Conservation (phyloP, 92 coral and sea anemone species). For the Hydrozoanthus gracilis region DNA sequence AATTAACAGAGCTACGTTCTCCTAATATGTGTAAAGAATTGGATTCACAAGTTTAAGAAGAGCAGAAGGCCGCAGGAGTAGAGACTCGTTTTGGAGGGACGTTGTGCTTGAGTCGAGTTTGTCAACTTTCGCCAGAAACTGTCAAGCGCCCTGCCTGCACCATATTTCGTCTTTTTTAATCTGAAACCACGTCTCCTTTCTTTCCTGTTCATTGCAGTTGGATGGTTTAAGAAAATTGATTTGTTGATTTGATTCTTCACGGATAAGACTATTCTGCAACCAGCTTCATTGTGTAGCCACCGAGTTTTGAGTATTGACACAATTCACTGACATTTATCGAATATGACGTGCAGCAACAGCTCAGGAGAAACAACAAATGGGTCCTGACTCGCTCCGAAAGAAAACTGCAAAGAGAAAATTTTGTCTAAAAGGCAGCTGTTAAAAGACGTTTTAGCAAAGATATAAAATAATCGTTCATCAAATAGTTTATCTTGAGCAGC, state of each 20-base stretch:
- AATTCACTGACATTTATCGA: not conserved
- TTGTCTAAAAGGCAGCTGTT: not conserved
- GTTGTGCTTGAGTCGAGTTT: not conserved
- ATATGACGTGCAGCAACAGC: conserved; percentile 53
- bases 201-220: not conserved
- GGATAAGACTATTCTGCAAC: not conserved
- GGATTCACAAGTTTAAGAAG: not conserved
- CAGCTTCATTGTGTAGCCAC: not conserved
- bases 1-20: not conserved
- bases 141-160: not conserved
- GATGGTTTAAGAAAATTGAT: not conserved
- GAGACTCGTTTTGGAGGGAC: not conserved
- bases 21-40: not conserved
- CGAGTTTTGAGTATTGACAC: not conserved
- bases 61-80: not conserved
- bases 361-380: conserved; percentile 78
- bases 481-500: not conserved
- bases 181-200: not conserved
- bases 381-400: conserved; percentile 43
- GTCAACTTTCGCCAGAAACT: not conserved
- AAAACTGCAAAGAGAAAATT: conserved; percentile 5
- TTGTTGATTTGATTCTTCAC: conserved; percentile 20
- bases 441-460: not conserved
- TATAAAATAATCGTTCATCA: not conserved
- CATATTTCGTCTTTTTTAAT: not conserved